phyloP scores from a whole-genome alignment of 2,113 vertebrate genomes.

The Uria lomvia region DNA sequence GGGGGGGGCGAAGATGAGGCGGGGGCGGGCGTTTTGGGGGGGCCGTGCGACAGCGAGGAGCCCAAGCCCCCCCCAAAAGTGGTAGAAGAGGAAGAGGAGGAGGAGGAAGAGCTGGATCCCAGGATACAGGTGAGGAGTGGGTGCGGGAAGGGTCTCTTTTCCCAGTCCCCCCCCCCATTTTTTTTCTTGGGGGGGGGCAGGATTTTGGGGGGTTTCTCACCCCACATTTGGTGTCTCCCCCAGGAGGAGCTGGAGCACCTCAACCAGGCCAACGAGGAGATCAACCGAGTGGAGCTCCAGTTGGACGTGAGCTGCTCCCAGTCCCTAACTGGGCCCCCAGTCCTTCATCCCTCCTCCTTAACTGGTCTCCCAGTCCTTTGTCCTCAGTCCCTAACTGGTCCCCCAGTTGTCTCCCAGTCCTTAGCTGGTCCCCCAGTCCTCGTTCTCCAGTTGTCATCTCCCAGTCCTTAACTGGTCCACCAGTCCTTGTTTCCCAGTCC shows the following conservation, averaged over 20 bases:
- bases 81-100: background rate
- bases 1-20: conserved; percentile 38
- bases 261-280: conserved; percentile 90
- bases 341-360: background rate
- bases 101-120: conserved; percentile 73
- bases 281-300: conserved; percentile 89
- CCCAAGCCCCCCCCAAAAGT: background rate
- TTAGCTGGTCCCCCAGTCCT: too few relatives aligned
- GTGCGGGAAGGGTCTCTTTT: background rate
- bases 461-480: background rate
- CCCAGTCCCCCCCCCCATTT: background rate
- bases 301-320: conserved; percentile 80
- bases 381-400: background rate
- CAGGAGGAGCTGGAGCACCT: conserved; percentile 91
- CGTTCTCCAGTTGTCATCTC: too few relatives aligned
- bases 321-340: background rate
- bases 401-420: background rate
- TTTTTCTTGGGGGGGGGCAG: background rate
- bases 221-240: background rate
- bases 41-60: background rate
- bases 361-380: background rate
- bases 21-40: background rate
- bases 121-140: conserved; percentile 69
- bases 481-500: too few relatives aligned
- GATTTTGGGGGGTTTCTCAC: background rate